phyloP scores from a whole-genome alignment of 2,888 invertebrate genomes.

The Colostygia pectinataria region DNA sequence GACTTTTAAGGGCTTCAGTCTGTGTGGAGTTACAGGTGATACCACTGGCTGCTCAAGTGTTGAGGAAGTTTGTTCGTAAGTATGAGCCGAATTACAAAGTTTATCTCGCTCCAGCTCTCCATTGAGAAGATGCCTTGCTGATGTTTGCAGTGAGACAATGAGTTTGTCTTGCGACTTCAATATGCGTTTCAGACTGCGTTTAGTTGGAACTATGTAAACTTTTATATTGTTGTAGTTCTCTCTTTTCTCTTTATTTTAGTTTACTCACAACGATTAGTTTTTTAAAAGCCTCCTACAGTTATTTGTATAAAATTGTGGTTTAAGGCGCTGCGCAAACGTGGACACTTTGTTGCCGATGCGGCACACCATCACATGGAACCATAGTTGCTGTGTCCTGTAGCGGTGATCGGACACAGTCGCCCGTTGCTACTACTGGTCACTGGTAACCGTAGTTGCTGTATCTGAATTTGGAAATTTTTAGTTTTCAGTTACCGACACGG shows the following conservation, averaged over 20 bases:
- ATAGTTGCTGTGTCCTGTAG: too few species aligned
- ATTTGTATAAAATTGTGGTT: too few species aligned
- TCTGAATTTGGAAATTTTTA: too few species aligned
- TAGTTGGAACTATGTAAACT: conserved; percentile 17
- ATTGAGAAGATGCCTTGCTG: conserved; percentile 61
- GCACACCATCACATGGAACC: too few species aligned
- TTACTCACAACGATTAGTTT: too few species aligned
- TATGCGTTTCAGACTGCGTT: conserved; percentile 52
- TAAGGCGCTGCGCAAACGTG: too few species aligned
- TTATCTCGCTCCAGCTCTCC: conserved; percentile 57
- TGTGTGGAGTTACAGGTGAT: conserved; percentile 60
- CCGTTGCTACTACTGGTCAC: too few species aligned
- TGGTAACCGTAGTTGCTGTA: too few species aligned
- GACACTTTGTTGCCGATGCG: too few species aligned
- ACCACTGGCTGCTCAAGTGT: conserved; percentile 54
- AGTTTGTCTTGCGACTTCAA: conserved; percentile 66
- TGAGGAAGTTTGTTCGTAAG: conserved; percentile 57
- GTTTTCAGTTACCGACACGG: too few species aligned
- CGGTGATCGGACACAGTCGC: too few species aligned
- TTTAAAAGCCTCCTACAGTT: too few species aligned
- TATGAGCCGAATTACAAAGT: conserved; percentile 64
- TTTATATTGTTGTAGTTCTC: conserved; percentile 12
- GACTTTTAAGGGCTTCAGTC: conserved; percentile 53
- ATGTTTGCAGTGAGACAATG: conserved; percentile 62
- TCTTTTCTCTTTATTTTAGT: neutral